Evolutionary conservation across 2,113 vertebrate species (phyloP), one percentile per base, ranked within the genome.

Genomic region (Capreolus pygargus): DNA sequence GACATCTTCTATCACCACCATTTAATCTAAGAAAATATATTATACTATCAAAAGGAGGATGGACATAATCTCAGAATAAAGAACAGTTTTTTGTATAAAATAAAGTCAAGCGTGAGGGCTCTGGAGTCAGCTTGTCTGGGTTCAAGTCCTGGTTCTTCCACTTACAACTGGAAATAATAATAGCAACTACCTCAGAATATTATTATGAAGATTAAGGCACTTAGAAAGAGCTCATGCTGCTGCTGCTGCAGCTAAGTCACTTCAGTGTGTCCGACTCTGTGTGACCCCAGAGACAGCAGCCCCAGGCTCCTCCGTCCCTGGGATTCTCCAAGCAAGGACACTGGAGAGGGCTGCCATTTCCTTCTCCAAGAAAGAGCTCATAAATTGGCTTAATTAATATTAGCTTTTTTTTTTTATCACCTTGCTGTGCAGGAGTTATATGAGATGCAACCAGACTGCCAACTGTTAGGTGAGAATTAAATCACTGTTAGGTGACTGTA

Each of bases 141-240:
- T 93, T 95, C 79, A 97, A 90, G 96, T 86, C 67, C 50, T 67
- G 47, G 6, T 45, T 96, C 90, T 95, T 93, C 50, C 3, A 82
- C 43, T 89, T 79, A 57, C 28, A 82, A 70, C 50, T 90, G 43
- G 47, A 94, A 94, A 85, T 60, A 61, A 33, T 36, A 93, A 47
- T 2, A 76, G 60, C 43, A 86, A 54, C 67, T 60, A 92, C 13
- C 25, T 83, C 19, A 33, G 87, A 47, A 85, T 25, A 43, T 76
- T 90, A 61, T 43, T n/a, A 45, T 21, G 43, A 95, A 6, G 39
- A 84, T 74, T 54, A 70, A 70, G 95, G 43, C 30, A 95, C 7
- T 83, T 86, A 81, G 55, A 64, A 94, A 27, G 78, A 54, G 43
- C 57, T 92, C 85, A 64, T n/a, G 67, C n/a, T 70, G 67, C n/a